Evolutionary conservation across 2,797 vertebrate genomes (phyloP), one percentile per base, ranked within the genome.

Genomic region (Apogon talboti): DNA sequence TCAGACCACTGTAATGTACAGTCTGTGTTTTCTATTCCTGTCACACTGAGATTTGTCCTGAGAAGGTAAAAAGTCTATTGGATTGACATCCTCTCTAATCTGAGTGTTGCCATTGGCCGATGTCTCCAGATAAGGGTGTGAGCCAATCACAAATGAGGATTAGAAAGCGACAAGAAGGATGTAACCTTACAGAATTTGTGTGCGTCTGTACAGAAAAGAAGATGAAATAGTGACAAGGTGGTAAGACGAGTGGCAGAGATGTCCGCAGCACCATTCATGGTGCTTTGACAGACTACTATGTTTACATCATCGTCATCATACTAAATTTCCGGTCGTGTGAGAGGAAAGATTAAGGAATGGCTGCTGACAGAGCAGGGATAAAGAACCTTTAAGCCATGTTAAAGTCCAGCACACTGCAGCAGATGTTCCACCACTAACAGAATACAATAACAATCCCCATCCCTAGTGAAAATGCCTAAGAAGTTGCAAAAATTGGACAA

Each of bases 21-120:
- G 24, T 40, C 50, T 18, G 8, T 65, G 43, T 71, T 68, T 69
- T 66, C 87, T 88, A 81, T 86, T 83, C 46, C 71, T 74, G 80
- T 74, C 71, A 63, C 44, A 64, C 56, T 64, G 54, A 61, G 81
- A 81, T 86, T 87, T 86, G 78, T 42, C 54, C 69, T 11, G 19
- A 67, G 47, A 60, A 84, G 52, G 70, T 76, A 71, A 84, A 84
- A 82, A 76, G 70, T 81, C 82, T 87, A 91, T 88, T 83, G 90
- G 91, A 92, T 90, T 91, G 87, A 87, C 88, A 87, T 81, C 66
- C 85, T 79, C 58, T n/a, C 54, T 92, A 92, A 92, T 92, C 91
- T 89, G 69, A 71, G 35, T 0, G 28, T 60, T 65, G 74, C 21
- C 66, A 89, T 90, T 89, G 89, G 88, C 59, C 73, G 66, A 66